A percentile compares a stretch with the other conserved stretches of the same genome.
These are phyloP conservation scores for Eleutherodactylus coqui DNA, from an alignment of 2,797 vertebrate species.

Conservation along the genomic window DNA sequence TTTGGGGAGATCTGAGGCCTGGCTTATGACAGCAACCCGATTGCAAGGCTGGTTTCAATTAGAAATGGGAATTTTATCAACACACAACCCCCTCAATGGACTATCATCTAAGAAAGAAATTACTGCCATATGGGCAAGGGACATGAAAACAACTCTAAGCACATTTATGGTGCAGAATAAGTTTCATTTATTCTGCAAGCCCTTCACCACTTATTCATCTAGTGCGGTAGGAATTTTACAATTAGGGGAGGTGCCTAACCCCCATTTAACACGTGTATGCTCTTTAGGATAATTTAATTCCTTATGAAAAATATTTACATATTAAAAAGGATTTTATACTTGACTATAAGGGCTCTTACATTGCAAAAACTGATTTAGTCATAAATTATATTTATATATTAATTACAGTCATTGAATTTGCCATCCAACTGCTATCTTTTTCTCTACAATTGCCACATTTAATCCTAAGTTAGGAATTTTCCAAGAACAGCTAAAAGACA, in stretches of 20 bases:
- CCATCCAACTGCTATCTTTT: neutral
- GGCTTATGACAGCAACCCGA: no score
- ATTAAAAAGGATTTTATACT: slow-evolving; percentile 7
- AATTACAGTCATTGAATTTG: neutral
- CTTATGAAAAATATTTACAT: slow-evolving; percentile 14
- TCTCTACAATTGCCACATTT: slow-evolving; percentile 14
- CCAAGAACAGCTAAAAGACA: neutral
- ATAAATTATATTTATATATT: slow-evolving; percentile 21
- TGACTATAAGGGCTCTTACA: slow-evolving; percentile 2
- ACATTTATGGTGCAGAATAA: neutral
- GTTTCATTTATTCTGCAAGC: neutral
- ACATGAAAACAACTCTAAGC: neutral
- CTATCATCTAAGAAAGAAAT: neutral
- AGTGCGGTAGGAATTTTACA: slow-evolving; percentile 1
- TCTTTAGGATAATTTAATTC: slow-evolving; percentile 5
- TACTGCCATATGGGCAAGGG: neutral
- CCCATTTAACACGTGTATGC: neutral
- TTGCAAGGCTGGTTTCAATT: neutral
- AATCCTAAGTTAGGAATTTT: neutral
- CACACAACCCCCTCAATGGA: neutral
- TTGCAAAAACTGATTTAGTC: slow-evolving; percentile 1
- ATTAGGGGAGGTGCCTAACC: neutral
- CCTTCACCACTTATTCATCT: neutral
- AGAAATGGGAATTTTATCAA: neutral
- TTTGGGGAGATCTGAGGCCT: neutral